These are phyloP conservation scores for Drosophila burlai DNA, from an alignment of 1,140 invertebrate genomes.

Conservation along the genomic window DNA sequence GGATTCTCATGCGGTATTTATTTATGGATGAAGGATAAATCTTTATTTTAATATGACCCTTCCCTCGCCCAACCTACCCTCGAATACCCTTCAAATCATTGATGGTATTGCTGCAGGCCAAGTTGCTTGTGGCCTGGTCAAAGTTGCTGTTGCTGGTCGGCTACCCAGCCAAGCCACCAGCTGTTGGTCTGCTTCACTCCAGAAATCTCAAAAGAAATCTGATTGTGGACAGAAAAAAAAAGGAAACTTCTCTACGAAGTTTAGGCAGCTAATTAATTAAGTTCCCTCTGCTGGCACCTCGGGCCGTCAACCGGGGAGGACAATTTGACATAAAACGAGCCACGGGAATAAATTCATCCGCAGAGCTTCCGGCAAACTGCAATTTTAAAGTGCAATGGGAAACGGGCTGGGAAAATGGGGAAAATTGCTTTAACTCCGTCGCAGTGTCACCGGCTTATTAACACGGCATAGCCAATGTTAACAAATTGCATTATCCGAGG, in stretches of 20 bases:
- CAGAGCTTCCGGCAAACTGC: constrained; percentile 35
- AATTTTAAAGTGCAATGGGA: constrained; percentile 39
- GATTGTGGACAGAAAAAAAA: constrained; percentile 55
- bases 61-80: not conserved
- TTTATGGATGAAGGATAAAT: too few species aligned
- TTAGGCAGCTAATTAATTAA: constrained; percentile 84
- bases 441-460: constrained; percentile 58
- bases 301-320: not conserved
- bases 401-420: constrained; percentile 1
- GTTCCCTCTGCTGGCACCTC: constrained; percentile 43
- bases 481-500: constrained; percentile 79
- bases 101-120: constrained; percentile 48
- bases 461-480: constrained; percentile 77
- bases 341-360: constrained; percentile 21
- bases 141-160: constrained; percentile 32
- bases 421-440: constrained; percentile 61
- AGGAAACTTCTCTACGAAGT: constrained; percentile 60
- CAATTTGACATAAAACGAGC: constrained; percentile 26
- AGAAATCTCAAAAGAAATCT: constrained; percentile 72
- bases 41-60: not conserved
- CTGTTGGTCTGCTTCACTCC: constrained; percentile 32
- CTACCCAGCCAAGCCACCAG: constrained; percentile 20
- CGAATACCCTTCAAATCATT: not conserved
- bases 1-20: not conserved
- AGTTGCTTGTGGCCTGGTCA: constrained; percentile 41